These are phyloP conservation scores for Elmis aenea DNA, from an alignment of 2,888 invertebrate species.

Conservation along the genomic window DNA sequence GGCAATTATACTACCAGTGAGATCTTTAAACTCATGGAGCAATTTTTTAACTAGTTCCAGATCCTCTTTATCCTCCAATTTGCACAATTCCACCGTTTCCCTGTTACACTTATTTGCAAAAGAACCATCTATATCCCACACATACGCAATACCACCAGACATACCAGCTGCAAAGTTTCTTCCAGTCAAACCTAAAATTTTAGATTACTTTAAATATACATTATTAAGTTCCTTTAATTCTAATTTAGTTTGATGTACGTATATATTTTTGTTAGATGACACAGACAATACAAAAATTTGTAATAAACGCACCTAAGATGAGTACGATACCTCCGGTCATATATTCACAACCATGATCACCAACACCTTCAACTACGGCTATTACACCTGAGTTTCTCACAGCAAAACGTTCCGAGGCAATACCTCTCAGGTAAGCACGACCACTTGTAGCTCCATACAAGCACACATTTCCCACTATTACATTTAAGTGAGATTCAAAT, in stretches of 20 bases:
- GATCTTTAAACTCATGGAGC: slow-evolving; percentile 76
- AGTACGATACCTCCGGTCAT: slow-evolving; percentile 95
- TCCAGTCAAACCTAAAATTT: slow-evolving; percentile 79
- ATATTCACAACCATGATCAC: slow-evolving; percentile 99
- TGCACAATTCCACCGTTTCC: slow-evolving; percentile 91
- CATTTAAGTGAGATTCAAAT: slow-evolving; percentile 89
- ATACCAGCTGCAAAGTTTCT: slow-evolving; percentile 99
- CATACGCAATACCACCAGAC: slow-evolving; percentile 92
- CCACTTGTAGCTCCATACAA: slow-evolving; percentile 96
- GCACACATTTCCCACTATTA: slow-evolving; percentile 97
- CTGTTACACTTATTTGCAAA: slow-evolving; percentile 85
- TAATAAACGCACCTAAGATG: slow-evolving; percentile 58
- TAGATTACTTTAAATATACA: too few species aligned
- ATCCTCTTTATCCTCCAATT: slow-evolving; percentile 74
- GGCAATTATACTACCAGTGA: slow-evolving; percentile 80
- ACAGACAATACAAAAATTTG: too few species aligned
- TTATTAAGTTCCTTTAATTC: too few species aligned
- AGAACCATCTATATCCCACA: slow-evolving; percentile 83
- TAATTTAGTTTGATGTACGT: too few species aligned
- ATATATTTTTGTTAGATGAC: too few species aligned
- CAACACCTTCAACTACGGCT: slow-evolving; percentile 96
- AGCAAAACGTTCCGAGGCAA: slow-evolving; percentile 97
- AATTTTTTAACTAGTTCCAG: slow-evolving; percentile 68
- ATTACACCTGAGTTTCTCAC: slow-evolving; percentile 95
- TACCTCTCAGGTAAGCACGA: slow-evolving; percentile 80